Conservation (phyloP, 2,888 invertebrate genomes). For the Aphodius granarius region DNA sequence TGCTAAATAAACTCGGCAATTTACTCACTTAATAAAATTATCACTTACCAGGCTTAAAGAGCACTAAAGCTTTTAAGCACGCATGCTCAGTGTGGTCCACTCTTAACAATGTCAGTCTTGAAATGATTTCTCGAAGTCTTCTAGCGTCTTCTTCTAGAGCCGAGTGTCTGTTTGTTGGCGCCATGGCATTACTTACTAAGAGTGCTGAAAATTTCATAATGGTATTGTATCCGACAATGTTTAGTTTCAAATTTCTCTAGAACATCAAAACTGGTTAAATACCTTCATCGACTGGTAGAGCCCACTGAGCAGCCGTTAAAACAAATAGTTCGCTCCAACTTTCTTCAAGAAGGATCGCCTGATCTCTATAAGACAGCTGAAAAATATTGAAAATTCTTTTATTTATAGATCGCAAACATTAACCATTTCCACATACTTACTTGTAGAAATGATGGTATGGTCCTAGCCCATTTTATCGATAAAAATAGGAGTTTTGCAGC, state of each 20-base stretch:
- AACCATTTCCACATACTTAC: too few relatives aligned
- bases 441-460: slow-evolving; percentile 74
- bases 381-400: slow-evolving; percentile 30
- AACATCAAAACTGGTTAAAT: slow-evolving; percentile 28
- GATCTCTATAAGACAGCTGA: slow-evolving; percentile 70
- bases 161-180: slow-evolving; percentile 58
- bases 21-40: too few relatives aligned
- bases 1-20: too few relatives aligned
- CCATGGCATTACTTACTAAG: slow-evolving; percentile 51
- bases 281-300: slow-evolving; percentile 75
- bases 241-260: neutral
- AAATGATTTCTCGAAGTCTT: slow-evolving; percentile 65
- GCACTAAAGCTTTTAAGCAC: slow-evolving; percentile 78
- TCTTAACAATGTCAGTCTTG: slow-evolving; percentile 64
- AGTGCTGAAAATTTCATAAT: slow-evolving; percentile 42
- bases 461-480: slow-evolving; percentile 79
- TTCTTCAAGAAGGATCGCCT: slow-evolving; percentile 71
- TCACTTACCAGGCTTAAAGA: slow-evolving; percentile 77
- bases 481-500: slow-evolving; percentile 77
- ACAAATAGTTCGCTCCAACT: slow-evolving; percentile 86
- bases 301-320: slow-evolving; percentile 80
- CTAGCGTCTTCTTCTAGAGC: slow-evolving; percentile 60
- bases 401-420: too few relatives aligned
- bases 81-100: slow-evolving; percentile 84
- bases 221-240: neutral